Evolutionary conservation across 2,888 invertebrate species (phyloP), one percentile per base, ranked within the genome.

Genomic region (Caenorhabditis sp.): DNA sequence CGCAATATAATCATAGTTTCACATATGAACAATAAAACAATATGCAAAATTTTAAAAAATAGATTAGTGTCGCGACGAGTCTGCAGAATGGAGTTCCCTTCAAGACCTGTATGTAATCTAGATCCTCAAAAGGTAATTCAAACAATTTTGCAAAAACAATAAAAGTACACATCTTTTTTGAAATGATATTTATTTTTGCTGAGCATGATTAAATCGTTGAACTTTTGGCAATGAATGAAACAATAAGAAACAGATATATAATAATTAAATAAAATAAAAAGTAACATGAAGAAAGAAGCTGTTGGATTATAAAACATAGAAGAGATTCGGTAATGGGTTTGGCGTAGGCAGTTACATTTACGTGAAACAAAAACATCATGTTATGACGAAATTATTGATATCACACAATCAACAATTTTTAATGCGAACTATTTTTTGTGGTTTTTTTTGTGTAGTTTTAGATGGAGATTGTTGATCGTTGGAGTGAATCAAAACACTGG

Each of bases 401-500:
- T 43, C 43, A 43, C 43, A 14, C 7, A 17, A 43, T 43, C 43
- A 43, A 43, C 43, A 43, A 43, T 43, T 43, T 43, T 43, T 14
- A 10, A 31, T 43, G 3, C 43, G 8, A 43, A 43, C 12, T 17
- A 43, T 43, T 31, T 31, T 31, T 31, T 43, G 3, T 43, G 43
- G 7, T 43, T 17, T 43, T 43, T 43, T 43, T 43, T 43, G 5
- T 2, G 5, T 43, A 7, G 17, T 10, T 43, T 43, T 17, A 12
- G 8, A 12, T 23, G 23, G 21, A 52, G 21, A 52, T 52, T 52
- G 52, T 21, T 52, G 52, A 21, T 52, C 7, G 23, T 52, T 23
- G 23, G 52, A 5, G 43, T 43, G 17, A 43, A 43, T 56, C 56
- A 25, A 56, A 56, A 56, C 56, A 56, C 56, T 56, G 56, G 56